Evolutionary conservation across 2,888 invertebrate species (phyloP).

Genomic region (Clitarchus hookeri): DNA sequence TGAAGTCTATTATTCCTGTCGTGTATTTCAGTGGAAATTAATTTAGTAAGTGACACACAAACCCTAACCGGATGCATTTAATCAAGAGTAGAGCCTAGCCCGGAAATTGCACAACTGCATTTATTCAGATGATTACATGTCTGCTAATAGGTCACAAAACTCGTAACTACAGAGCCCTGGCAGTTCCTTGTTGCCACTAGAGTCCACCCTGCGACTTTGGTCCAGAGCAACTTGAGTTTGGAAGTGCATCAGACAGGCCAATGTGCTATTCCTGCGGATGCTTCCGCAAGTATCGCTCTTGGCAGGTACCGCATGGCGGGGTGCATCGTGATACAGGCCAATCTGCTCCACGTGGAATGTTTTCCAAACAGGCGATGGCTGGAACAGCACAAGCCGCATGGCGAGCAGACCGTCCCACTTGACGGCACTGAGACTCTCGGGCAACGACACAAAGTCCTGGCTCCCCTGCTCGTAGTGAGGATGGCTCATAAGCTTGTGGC

Average conservation of each 20-base stretch:
- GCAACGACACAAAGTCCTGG: slow-evolving; percentile 11
- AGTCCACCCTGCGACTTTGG: not conserved
- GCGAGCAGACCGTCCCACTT: slow-evolving; percentile 50
- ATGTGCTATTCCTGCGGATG: not conserved
- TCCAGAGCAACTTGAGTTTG: slow-evolving; percentile 20
- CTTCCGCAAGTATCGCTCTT: not conserved
- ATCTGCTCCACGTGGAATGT: slow-evolving; percentile 52
- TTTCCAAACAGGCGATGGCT: slow-evolving; percentile 53
- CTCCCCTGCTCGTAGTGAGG: slow-evolving; percentile 20
- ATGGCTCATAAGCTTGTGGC: not conserved
- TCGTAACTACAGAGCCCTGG: not conserved
- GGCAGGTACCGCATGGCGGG: slow-evolving; percentile 32
- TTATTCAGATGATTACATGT: not conserved
- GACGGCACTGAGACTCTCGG: slow-evolving; percentile 47
- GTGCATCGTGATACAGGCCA: slow-evolving; percentile 45
- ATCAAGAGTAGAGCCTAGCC: too few relatives aligned
- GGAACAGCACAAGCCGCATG: slow-evolving; percentile 52
- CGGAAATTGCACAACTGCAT: too few relatives aligned
- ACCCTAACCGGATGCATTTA: too few relatives aligned
- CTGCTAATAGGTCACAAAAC: not conserved
- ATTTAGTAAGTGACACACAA: too few relatives aligned
- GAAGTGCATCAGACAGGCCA: slow-evolving; percentile 10
- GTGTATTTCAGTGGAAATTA: too few relatives aligned
- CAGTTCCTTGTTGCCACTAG: not conserved
- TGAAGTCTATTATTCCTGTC: too few relatives aligned